Evolutionary conservation across 2,113 vertebrate genomes (phyloP), one percentile per base, ranked within the genome.

Genomic region (Petromus typicus): DNA sequence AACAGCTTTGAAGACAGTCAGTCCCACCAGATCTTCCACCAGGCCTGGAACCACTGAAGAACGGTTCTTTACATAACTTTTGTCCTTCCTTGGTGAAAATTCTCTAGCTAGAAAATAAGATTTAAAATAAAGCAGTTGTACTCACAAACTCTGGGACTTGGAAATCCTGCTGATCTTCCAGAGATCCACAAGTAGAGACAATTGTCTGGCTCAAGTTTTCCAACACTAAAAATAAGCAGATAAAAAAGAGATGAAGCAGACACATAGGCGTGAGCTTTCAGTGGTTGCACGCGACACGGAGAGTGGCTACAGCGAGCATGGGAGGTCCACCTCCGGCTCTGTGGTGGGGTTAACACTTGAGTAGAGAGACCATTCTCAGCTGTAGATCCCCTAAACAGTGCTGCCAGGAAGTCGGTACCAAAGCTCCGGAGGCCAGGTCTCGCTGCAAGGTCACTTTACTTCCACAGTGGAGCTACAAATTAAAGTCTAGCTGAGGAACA

Each of bases 81-180:
- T n/a, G 43, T 12, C n/a, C 64, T 43, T 25, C 3, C 43, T 86
- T 84, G 37, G 48, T 37, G 64, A 93, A 76, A 79, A 90, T 32
- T 43, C 20, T 69, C 71, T 45, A 90, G 25, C 18, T 43, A 91
- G 32, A 51, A 22, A 81, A 32, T 89, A 32, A 88, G 71, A 92
- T 37, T 76, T 63, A n/a, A n/a, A n/a, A n/a, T 17, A 78, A 94
- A 91, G 54, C 71, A 75, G 34, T 0, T 92, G 48, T 97, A 98
- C 98, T 84, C 90, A 99, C 98, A 98, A 98, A 98, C 61, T 98
- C 98, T 7, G 98, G 98, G 71, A 82, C 84, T 34, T 85, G 97
- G 89, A 98, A 95, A 80, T 97, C 97, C 91, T 93, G 96, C 93
- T 98, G 98, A 66, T 86, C 97, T 0, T 96, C 96, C 81, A 98